Evolutionary conservation across 2,797 vertebrate species (phyloP), one percentile per base, ranked within the genome.

Genomic region (Knipowitschia caucasica): DNA sequence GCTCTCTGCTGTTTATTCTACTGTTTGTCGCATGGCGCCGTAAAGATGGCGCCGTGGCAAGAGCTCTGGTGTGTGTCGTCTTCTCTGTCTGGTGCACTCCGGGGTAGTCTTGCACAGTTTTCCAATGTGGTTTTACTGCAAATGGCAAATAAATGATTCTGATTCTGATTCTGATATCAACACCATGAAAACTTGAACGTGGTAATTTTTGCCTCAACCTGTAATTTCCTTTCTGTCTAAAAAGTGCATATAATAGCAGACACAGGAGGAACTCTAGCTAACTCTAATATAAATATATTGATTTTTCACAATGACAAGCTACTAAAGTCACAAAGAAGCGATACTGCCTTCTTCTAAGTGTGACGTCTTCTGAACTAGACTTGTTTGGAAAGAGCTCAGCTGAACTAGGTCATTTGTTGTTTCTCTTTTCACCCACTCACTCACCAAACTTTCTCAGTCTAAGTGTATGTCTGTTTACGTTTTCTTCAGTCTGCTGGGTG

Each of bases 381-480:
- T 69, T 60, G 53, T 71, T 71, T 76, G 69, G 62, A 58, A 53
- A 60, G 53, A 49, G 57, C 64, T 40, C 62, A 53, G 49, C 60
- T 65, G 69, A 87, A 83, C 52, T 81, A 70, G 72, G 67, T 85
- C 70, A 78, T 43, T 47, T 21, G 12, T 78, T 78, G 72, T 83
- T 84, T 8, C 34, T 49, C 1, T 38, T 18, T 38, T 20, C 49
- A 17, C 59, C 39, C 26, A 52, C 15, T 25, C 3, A 34, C 26
- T 45, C 12, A 44, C 21, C n/a, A 2, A 29, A 26, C 29, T 53
- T 3, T 38, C 1, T 35, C 7, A 23, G 8, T 24, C 5, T 39
- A 17, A 46, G 7, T 30, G n/a, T 29, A 11, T 25, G 27, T 35
- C 18, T 14, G 10, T n/a, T 29, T 51, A 39, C 9, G 30, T 52